These are phyloP conservation scores for Psophia crepitans DNA, from an alignment of 2,113 vertebrate genomes.

Conservation along the genomic window DNA sequence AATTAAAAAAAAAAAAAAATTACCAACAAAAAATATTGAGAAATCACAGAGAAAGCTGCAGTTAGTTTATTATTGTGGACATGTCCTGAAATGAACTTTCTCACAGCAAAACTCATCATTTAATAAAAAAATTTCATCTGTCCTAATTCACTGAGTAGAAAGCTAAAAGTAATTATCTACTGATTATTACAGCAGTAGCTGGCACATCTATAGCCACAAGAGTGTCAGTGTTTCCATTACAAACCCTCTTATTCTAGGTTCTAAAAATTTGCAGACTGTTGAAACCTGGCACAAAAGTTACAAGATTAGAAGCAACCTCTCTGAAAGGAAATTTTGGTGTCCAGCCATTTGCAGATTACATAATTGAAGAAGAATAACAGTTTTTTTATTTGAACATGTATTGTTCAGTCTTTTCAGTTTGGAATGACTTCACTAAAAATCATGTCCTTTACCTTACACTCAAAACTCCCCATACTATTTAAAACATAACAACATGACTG, in stretches of 20 bases:
- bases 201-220: neutral
- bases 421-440: neutral
- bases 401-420: neutral
- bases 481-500: neutral
- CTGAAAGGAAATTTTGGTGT: neutral
- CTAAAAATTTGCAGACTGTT: neutral
- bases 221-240: neutral
- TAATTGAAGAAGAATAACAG: neutral
- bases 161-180: neutral
- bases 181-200: neutral
- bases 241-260: neutral
- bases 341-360: neutral
- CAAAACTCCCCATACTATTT: neutral
- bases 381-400: neutral
- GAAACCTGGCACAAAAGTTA: neutral
- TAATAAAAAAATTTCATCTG: constrained; percentile 10
- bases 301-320: neutral
- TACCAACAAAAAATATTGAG: neutral
- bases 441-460: neutral
- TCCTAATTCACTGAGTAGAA: neutral
- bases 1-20: neutral
- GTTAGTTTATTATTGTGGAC: neutral
- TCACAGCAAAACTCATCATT: neutral
- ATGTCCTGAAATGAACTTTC: neutral
- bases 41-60: neutral